A percentile compares a stretch with the other conserved stretches of the same genome.
Conservation (phyloP, 2,888 invertebrate species). For the Pharmacophagus antenor region DNA sequence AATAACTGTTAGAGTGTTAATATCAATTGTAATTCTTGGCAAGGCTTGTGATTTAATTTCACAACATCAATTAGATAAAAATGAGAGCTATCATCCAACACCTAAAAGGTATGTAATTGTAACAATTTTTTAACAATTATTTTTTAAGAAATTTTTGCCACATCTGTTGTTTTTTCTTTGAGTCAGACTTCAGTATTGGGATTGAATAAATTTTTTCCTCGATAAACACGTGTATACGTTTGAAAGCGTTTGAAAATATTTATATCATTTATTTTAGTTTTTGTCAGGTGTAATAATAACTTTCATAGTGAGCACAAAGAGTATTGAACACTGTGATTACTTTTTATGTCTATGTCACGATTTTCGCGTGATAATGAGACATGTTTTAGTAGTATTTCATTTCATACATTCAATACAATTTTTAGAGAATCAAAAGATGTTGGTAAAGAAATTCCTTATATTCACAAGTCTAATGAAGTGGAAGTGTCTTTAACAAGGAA, state of each 20-base stretch:
- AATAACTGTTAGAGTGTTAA: slow-evolving; percentile 88
- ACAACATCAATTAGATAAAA: slow-evolving; percentile 83
- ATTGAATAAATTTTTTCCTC: too few relatives aligned
- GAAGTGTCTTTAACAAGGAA: slow-evolving; percentile 56
- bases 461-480: slow-evolving; percentile 54
- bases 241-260: too few relatives aligned
- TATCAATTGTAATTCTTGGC: slow-evolving; percentile 94
- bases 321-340: too few relatives aligned
- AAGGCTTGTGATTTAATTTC: slow-evolving; percentile 94
- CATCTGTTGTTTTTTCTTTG: too few relatives aligned
- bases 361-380: too few relatives aligned
- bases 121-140: not conserved
- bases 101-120: slow-evolving; percentile 63
- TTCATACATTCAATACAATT: slow-evolving; percentile 2
- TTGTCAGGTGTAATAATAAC: too few relatives aligned
- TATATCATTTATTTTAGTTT: too few relatives aligned
- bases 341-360: too few relatives aligned
- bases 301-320: too few relatives aligned
- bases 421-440: slow-evolving; percentile 62
- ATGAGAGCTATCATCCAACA: slow-evolving; percentile 69
- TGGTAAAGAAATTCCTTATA: slow-evolving; percentile 51
- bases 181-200: too few relatives aligned
- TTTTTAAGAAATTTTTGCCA: too few relatives aligned
- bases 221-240: too few relatives aligned
- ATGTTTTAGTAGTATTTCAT: not conserved